Conservation (phyloP, 2,888 invertebrate genomes). For the Mythimna vitellina region DNA sequence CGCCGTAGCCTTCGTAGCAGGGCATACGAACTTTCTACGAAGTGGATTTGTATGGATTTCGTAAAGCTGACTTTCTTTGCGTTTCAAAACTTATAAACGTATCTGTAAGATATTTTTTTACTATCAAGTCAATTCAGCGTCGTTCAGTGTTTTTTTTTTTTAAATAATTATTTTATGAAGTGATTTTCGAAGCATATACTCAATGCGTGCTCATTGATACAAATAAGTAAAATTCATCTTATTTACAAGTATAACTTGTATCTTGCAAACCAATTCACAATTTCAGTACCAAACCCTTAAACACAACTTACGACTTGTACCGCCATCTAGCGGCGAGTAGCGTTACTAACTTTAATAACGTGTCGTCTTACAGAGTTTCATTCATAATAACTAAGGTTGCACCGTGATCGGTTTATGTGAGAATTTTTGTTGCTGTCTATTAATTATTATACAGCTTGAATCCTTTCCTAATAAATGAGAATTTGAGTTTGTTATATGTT, state of each 20-base stretch:
- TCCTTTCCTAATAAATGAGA: not conserved
- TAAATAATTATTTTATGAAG: not conserved
- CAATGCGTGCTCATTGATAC: not conserved
- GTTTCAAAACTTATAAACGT: not conserved
- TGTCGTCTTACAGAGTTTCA: constrained; percentile 64
- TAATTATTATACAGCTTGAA: constrained; percentile 24
- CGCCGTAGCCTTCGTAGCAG: constrained; percentile 42
- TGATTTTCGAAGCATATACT: not conserved
- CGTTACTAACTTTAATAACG: constrained; percentile 65
- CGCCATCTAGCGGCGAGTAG: constrained; percentile 86
- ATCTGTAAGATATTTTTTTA: not conserved
- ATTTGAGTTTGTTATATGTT: too few species aligned
- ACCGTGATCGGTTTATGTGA: constrained; percentile 55
- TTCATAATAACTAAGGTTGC: constrained; percentile 59
- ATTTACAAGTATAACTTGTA: not conserved
- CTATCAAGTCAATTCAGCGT: not conserved
- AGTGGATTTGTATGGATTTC: not conserved
- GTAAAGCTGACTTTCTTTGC: not conserved
- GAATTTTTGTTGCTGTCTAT: constrained; percentile 48
- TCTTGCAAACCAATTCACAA: not conserved
- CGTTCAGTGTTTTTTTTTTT: not conserved
- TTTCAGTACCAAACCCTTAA: not conserved
- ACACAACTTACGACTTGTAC: constrained; percentile 42
- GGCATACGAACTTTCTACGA: not conserved
- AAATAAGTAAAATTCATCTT: not conserved